Percentiles rank a stretch among this genome's conserved stretches.
Evolutionary conservation across 2,113 vertebrate genomes (phyloP).

Genomic region (Catharus bicknelli): DNA sequence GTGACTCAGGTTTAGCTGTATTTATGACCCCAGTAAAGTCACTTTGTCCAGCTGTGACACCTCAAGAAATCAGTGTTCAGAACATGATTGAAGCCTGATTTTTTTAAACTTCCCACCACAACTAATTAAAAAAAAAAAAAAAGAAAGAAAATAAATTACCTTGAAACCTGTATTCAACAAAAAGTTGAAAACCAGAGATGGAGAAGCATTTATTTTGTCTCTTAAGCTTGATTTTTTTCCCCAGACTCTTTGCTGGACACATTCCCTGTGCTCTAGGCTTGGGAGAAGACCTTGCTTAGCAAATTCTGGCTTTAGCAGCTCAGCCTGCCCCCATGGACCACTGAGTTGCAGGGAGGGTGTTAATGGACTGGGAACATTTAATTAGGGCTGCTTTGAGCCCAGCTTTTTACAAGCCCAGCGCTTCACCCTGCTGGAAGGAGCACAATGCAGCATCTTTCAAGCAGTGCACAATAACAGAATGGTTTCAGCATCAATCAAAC

Average conservation of each 20-base stretch:
- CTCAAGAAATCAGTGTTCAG: too few species aligned
- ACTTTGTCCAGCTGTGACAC: too few species aligned
- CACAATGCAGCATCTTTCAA: conserved; percentile 31
- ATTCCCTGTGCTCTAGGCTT: not conserved
- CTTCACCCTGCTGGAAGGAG: conserved; percentile 40
- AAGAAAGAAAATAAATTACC: too few species aligned
- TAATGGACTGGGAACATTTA: conserved; percentile 34
- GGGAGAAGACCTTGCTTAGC: not conserved
- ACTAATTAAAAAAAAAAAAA: too few species aligned
- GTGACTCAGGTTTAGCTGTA: too few species aligned
- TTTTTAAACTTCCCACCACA: not conserved
- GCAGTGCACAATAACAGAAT: conserved; percentile 16
- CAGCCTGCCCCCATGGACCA: not conserved
- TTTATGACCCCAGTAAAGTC: too few species aligned
- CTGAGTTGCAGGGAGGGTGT: not conserved
- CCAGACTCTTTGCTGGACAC: not conserved
- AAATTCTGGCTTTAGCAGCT: not conserved
- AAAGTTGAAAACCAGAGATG: not conserved
- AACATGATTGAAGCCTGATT: not conserved
- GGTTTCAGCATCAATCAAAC: conserved; percentile 57
- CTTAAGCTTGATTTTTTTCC: not conserved
- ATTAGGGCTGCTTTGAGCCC: conserved; percentile 32
- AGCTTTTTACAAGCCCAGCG: not conserved
- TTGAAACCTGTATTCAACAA: not conserved
- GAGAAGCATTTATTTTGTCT: not conserved